A percentile compares a stretch with the other conserved stretches of the same genome.
Evolutionary conservation across 2,113 vertebrate species (phyloP).

Genomic region (Vanacampus margaritifer): DNA sequence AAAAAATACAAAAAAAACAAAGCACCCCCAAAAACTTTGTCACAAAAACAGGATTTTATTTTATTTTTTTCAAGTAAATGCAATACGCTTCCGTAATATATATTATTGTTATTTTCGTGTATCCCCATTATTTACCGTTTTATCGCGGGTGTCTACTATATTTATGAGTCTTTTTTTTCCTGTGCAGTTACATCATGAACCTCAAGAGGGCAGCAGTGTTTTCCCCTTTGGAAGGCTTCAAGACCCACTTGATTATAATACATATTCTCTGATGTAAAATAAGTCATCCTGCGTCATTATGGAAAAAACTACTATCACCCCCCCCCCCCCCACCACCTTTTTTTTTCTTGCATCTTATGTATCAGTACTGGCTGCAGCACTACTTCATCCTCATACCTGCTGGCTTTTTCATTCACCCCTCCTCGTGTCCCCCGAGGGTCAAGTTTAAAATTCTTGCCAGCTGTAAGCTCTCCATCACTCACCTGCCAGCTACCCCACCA

Average conservation of each 20-base stretch:
- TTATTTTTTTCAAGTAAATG: too few relatives aligned
- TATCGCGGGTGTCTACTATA: too few relatives aligned
- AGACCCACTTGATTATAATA: neutral
- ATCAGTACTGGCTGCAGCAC: neutral
- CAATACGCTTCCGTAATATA: too few relatives aligned
- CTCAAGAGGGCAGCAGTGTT: constrained; percentile 64
- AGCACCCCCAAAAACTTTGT: too few relatives aligned
- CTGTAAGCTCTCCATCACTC: constrained; percentile 70
- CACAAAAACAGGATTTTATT: too few relatives aligned
- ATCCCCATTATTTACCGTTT: too few relatives aligned
- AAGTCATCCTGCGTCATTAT: neutral
- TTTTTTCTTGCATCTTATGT: neutral
- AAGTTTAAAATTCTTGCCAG: constrained; percentile 68
- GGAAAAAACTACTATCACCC: too few relatives aligned
- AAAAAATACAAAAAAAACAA: too few relatives aligned
- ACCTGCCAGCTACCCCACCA: constrained; percentile 44
- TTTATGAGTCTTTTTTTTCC: constrained; percentile 60
- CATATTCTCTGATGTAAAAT: neutral
- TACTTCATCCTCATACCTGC: neutral
- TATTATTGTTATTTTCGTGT: too few relatives aligned
- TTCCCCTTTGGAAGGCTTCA: neutral
- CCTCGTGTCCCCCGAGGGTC: constrained; percentile 45
- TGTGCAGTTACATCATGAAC: constrained; percentile 13
- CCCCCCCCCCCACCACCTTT: too few relatives aligned
- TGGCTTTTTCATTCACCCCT: constrained; percentile 16